Base-by-base conservation (phyloP, 2,888 invertebrate species). In the Carpatolechia fugitivella region DNA sequence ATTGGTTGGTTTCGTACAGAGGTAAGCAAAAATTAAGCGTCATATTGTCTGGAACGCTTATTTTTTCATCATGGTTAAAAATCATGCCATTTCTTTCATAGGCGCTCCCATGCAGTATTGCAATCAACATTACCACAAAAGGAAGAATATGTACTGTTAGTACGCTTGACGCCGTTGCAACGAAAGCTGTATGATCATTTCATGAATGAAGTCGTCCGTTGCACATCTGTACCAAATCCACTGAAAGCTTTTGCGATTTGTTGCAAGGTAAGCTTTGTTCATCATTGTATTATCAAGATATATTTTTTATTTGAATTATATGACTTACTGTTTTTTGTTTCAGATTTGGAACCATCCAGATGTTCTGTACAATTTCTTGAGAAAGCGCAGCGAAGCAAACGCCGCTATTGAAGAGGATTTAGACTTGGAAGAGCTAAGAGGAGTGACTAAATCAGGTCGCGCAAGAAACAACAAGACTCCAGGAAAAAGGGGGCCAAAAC, bases 231-330 rank as follows among this genome's bases (percentile, higher is more conserved):
- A 54, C 96, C 97, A 29, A 99, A 99, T 91, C 99, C 99, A 0
- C 90, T 99, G 55, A 98, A 98, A 84, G 98, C 99, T 1, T 99
- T 99, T 82, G 98, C 99, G 16, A 98, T 99, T 56, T 99, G 99
- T 78, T 99, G 98, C 78, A 99, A 99, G 92, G 95, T 95, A 77
- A 29, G 38, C 18, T 1, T 11, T 11, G 10, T 41, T 3, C 16
- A 16, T 5, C 4, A n/a, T n/a, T 35, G 11, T 35, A 3, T 35
- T 4, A n/a, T 35, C n/a, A 35, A 24, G 6, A n/a, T n/a, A n/a
- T n/a, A n/a, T n/a, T n/a, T n/a, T n/a, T n/a, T n/a, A n/a, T n/a
- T n/a, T n/a, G n/a, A n/a, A n/a, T n/a, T 24, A 24, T 24, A 3
- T 24, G 24, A 24, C 24, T 14, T 38, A 38, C 7, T 10, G 24